Evolutionary conservation across 2,888 invertebrate species (phyloP), one percentile per base, ranked within the genome.

Genomic region (Pantelozetes paolii): DNA sequence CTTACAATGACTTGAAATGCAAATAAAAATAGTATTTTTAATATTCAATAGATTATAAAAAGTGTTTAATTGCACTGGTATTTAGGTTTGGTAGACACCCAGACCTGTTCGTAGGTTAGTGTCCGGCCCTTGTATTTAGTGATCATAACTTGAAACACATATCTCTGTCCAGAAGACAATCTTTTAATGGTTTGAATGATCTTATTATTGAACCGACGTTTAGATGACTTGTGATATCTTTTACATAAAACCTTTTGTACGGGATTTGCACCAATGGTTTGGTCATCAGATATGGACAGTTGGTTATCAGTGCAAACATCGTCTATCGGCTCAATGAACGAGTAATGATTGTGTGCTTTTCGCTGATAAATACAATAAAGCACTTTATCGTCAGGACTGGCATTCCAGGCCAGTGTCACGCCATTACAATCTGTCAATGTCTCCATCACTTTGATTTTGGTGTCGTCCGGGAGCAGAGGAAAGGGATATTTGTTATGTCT

Each of bases 281-380:
- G 26, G 48, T 28, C 28, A 50, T 9, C 18, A 3, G 1, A 30
- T 1, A 26, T 8, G 2, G 32, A n/a, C 0, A 23, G 20, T 26
- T 42, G 5, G 28, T 70, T 45, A 15, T 48, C 26, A 26, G 20
- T 1, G 30, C 73, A 73, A 8, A 73, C 48, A 20, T 69, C 20
- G 15, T 42, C 32, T 0, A 67, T 20, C 18, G 40, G 42, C 23
- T 73, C 42, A 18, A 73, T 45, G 11, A 13, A 18, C 2, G 40
- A 36, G 2, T 50, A 64, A 30, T 75, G 75, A 23, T 72, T 75
- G 20, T 76, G 72, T 5, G 80, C 74, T 73, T 80, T 79, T 26
- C 79, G 80, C 74, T 79, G 78, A 75, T 81, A 82, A 30, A 82
- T 77, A 77, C 82, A 82, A 75, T 82, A 82, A 42, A 78, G 79